Evolutionary conservation across 92 coral and sea anemone genomes (phyloP).

Genomic region (Palythoa grandiflora): DNA sequence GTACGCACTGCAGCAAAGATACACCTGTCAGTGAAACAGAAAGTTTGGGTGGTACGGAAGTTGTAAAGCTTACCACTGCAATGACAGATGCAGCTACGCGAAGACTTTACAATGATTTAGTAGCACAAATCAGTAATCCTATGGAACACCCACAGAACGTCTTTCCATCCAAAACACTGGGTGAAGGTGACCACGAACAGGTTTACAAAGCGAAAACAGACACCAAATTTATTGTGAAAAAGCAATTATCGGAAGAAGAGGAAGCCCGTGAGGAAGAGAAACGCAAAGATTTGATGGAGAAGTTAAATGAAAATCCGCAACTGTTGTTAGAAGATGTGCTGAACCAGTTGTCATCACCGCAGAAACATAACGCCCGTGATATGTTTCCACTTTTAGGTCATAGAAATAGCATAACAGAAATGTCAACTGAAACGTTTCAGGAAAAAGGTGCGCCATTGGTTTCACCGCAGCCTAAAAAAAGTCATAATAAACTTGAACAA

Average conservation of each 20-base stretch:
- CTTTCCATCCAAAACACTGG: conserved; percentile 49
- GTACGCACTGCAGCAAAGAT: background rate
- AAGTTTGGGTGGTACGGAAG: background rate
- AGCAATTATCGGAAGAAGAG: conserved; percentile 11
- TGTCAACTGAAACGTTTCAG: conserved; percentile 22
- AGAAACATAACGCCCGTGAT: conserved; percentile 33
- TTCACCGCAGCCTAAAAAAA: background rate
- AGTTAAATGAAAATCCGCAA: conserved; percentile 19
- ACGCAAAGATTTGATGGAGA: conserved; percentile 32
- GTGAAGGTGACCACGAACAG: conserved; percentile 11
- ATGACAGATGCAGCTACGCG: conserved; percentile 44
- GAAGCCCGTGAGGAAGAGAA: conserved; percentile 46
- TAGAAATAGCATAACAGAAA: conserved; percentile 30
- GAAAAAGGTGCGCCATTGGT: background rate
- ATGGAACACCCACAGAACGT: conserved; percentile 50
- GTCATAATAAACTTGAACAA: background rate
- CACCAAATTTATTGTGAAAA: background rate
- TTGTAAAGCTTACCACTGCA: background rate
- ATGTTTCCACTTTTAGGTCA: conserved; percentile 29
- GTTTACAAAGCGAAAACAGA: background rate
- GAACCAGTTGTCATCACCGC: conserved; percentile 40
- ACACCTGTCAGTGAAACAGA: background rate
- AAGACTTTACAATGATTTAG: conserved; percentile 64
- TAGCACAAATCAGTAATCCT: conserved; percentile 71
- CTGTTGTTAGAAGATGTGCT: conserved; percentile 26